Percentiles rank a stretch among this genome's conserved stretches.
Evolutionary conservation across 2,888 invertebrate genomes (phyloP).

Genomic region (Synanthedon vespiformis): DNA sequence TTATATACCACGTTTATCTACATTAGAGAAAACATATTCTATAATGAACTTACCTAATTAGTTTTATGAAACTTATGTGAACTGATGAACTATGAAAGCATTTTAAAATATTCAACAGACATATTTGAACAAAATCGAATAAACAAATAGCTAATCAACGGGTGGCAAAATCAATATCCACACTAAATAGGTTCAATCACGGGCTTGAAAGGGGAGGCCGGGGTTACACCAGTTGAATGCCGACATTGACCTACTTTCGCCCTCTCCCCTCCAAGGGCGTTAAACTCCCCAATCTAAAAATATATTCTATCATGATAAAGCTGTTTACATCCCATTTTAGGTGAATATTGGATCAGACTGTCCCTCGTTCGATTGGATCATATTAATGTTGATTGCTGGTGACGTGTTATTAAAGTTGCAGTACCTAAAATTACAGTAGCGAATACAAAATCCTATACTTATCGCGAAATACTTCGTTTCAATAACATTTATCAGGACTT

Average conservation of each 20-base stretch:
- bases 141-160: constrained; percentile 1
- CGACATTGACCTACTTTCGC: constrained; percentile 43
- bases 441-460: too few species aligned
- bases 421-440: too few species aligned
- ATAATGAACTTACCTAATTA: too few species aligned
- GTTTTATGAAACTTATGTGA: too few species aligned
- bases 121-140: not conserved
- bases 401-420: too few species aligned
- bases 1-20: too few species aligned
- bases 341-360: constrained; percentile 19
- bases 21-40: too few species aligned
- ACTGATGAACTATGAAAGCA: too few species aligned
- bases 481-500: too few species aligned
- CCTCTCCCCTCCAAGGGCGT: constrained; percentile 1
- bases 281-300: constrained; percentile 14
- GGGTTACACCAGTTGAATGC: constrained; percentile 39
- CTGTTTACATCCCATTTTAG: constrained; percentile 21
- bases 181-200: constrained; percentile 24
- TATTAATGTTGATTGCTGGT: not conserved
- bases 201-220: constrained; percentile 13
- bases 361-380: not conserved
- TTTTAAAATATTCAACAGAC: not conserved
- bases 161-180: constrained; percentile 11
- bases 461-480: too few species aligned
- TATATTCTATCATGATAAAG: constrained; percentile 24